These are phyloP conservation scores for Isoperla grammatica DNA, from an alignment of 2,888 invertebrate species.

Conservation along the genomic window DNA sequence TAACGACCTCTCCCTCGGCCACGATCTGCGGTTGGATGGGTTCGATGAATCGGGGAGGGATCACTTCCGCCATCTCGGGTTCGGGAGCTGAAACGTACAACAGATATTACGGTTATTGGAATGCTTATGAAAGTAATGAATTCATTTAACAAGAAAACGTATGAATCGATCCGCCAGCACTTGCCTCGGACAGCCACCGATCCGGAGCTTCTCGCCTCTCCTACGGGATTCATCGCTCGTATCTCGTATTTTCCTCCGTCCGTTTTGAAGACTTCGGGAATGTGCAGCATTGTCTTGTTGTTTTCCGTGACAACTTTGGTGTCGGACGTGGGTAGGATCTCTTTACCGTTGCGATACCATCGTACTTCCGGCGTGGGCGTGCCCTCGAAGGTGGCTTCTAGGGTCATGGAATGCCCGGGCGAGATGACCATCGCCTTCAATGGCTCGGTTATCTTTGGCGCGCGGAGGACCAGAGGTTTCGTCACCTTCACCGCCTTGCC, in stretches of 20 bases:
- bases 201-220: conserved; percentile 74
- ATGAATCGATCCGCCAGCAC: conserved; percentile 34
- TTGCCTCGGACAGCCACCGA: conserved; percentile 69
- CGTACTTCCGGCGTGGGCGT: conserved; percentile 64
- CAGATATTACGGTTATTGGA: not conserved
- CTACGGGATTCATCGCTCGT: conserved; percentile 67
- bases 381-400: conserved; percentile 68
- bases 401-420: conserved; percentile 60
- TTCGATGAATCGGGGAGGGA: conserved; percentile 67
- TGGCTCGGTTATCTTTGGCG: conserved; percentile 72
- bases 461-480: conserved; percentile 51
- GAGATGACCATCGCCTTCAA: conserved; percentile 67
- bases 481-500: conserved; percentile 43
- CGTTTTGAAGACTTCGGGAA: conserved; percentile 63
- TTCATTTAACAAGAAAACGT: not conserved
- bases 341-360: conserved; percentile 81
- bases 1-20: conserved; percentile 66
- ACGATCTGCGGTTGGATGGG: conserved; percentile 65
- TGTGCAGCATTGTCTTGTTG: conserved; percentile 57
- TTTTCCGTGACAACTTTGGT: conserved; percentile 55
- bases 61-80: conserved; percentile 48
- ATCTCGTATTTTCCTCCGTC: conserved; percentile 87
- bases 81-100: conserved; percentile 32
- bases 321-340: conserved; percentile 59
- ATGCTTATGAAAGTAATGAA: not conserved